phyloP scores from a whole-genome alignment of 2,113 vertebrate genomes.

The Setophaga coronata region DNA sequence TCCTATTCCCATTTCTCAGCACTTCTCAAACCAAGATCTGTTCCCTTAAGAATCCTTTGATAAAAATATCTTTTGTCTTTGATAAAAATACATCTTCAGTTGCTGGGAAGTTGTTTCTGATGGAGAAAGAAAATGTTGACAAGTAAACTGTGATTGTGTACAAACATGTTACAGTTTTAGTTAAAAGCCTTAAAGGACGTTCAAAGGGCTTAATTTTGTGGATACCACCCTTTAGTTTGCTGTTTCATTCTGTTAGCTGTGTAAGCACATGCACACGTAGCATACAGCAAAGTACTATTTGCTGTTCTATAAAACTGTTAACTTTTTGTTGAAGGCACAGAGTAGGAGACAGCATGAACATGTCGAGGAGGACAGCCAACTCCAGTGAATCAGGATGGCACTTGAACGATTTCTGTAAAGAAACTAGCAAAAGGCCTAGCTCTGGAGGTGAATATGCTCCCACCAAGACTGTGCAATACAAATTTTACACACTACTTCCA shows the following conservation, averaged over 20 bases:
- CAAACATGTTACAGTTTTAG: not conserved
- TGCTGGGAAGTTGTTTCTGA: not conserved
- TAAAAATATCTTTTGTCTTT: not conserved
- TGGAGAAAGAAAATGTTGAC: not conserved
- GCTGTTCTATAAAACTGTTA: not conserved
- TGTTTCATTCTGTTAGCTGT: not conserved
- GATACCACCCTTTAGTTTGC: not conserved
- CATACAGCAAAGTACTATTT: not conserved
- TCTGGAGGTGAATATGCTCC: not conserved
- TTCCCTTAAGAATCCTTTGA: not conserved
- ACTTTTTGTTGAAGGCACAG: not conserved
- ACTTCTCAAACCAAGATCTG: not conserved
- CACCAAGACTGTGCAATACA: not conserved
- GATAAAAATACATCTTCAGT: not conserved
- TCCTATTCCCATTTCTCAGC: not conserved
- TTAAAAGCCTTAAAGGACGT: not conserved
- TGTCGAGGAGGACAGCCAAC: not conserved
- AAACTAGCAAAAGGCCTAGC: not conserved
- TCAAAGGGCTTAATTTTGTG: not conserved
- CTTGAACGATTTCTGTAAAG: not conserved
- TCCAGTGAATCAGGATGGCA: not conserved
- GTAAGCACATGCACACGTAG: rapidly evolving
- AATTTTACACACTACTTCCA: not conserved
- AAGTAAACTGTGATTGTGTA: not conserved
- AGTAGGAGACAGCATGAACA: not conserved